Conservation (phyloP, 2,113 vertebrate species). For the Romanogobio albipinnatus region DNA sequence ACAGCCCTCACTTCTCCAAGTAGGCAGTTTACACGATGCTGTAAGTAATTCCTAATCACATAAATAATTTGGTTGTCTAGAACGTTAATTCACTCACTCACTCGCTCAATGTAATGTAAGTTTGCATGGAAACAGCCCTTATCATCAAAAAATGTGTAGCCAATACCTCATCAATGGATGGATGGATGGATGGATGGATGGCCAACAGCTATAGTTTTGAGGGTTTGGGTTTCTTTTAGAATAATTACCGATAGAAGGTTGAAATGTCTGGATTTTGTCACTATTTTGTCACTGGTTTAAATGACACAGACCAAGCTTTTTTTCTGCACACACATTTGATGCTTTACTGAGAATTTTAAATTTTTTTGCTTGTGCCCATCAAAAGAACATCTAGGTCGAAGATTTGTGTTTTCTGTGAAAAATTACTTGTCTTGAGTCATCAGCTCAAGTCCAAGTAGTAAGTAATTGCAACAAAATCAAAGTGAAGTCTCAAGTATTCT, state of each 20-base stretch:
- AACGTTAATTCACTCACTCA: neutral
- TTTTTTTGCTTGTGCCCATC: neutral
- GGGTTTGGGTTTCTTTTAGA: neutral
- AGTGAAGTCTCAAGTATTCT: constrained; percentile 17
- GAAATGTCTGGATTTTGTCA: neutral
- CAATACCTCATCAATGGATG: no score
- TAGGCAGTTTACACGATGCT: neutral
- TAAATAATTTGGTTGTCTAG: constrained; percentile 7
- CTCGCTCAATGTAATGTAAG: neutral
- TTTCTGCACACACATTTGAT: neutral
- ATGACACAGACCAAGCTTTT: neutral
- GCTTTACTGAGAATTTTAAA: neutral
- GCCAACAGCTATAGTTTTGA: neutral
- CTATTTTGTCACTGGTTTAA: neutral
- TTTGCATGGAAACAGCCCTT: no score
- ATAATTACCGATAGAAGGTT: neutral
- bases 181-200: neutral
- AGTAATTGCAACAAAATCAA: constrained; percentile 33
- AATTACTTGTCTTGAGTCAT: constrained; percentile 30
- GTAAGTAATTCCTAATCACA: constrained; percentile 14
- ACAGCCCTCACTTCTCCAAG: constrained; percentile 7
- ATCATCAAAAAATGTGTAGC: no score
- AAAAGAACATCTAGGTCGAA: constrained; percentile 3
- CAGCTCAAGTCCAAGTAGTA: constrained; percentile 27
- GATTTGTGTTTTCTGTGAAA: constrained; percentile 24